A percentile compares a stretch with the other conserved stretches of the same genome.
Evolutionary conservation across 1,140 invertebrate genomes (phyloP).

Genomic region (Ridgeia piscesae): DNA sequence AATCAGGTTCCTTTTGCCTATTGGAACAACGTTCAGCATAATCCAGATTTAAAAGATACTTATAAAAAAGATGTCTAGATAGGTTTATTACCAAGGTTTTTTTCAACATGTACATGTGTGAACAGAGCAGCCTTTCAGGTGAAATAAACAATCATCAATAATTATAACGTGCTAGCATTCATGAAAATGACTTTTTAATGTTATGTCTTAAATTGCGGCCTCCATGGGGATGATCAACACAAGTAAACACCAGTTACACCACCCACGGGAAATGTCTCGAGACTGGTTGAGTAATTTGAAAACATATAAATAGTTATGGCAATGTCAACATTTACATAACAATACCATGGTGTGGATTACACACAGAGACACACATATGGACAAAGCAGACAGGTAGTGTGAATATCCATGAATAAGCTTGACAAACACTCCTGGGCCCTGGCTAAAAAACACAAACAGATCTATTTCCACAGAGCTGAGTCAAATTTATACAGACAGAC

Average conservation of each 20-base stretch:
- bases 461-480: neutral
- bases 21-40: neutral
- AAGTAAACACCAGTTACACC: neutral
- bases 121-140: neutral
- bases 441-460: neutral
- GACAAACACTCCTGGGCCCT: neutral
- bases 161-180: neutral
- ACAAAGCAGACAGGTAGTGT: neutral
- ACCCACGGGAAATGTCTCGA: neutral
- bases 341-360: neutral
- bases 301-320: neutral
- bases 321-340: neutral
- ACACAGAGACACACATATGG: neutral
- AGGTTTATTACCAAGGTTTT: neutral
- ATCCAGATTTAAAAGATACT: neutral
- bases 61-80: too few species aligned
- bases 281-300: neutral
- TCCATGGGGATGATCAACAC: neutral
- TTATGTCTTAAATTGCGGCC: neutral
- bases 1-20: neutral
- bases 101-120: neutral
- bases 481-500: too few species aligned
- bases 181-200: neutral
- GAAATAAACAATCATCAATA: neutral
- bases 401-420: neutral